A percentile compares a stretch with the other conserved stretches of the same genome.
These are phyloP conservation scores for Toxotes chatareus DNA, from an alignment of 2,113 vertebrate genomes.

Conservation along the genomic window DNA sequence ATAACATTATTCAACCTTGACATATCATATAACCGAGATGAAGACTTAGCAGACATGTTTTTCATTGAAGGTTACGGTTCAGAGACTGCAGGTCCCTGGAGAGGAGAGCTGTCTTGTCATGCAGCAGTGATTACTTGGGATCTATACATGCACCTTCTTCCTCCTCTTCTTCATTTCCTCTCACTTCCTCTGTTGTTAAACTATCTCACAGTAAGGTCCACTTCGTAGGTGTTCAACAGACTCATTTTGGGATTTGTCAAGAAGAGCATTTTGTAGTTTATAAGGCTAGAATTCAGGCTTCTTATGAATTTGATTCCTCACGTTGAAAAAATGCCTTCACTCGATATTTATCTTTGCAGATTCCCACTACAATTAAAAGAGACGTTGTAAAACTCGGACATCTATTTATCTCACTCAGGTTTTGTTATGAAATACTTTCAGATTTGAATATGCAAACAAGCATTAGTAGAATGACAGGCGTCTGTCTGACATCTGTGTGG, in stretches of 20 bases:
- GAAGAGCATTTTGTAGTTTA: not conserved
- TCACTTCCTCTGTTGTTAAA: not conserved
- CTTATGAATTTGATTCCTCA: not conserved
- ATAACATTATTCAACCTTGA: constrained; percentile 70
- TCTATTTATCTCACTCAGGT: not conserved
- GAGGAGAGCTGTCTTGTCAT: constrained; percentile 27
- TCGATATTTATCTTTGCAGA: not conserved
- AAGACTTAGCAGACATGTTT: constrained; percentile 47
- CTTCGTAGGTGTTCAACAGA: not conserved
- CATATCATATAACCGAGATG: constrained; percentile 50
- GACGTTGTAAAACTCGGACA: not conserved
- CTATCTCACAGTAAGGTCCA: not conserved
- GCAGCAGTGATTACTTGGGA: constrained; percentile 27
- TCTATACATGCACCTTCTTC: constrained; percentile 7
- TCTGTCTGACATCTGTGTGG: not conserved
- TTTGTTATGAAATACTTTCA: not conserved
- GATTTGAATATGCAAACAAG: not conserved
- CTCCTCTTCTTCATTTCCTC: not conserved
- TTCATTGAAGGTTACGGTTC: constrained; percentile 48
- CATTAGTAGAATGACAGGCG: not conserved
- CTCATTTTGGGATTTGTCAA: not conserved
- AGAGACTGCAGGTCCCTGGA: constrained; percentile 34
- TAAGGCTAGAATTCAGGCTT: not conserved
- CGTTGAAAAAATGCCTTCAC: not conserved
- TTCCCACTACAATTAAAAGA: no score